Percentiles rank a stretch among this genome's conserved stretches.
Evolutionary conservation across 1,140 invertebrate genomes (phyloP).

Genomic region (Caenorhabditis inopinata): DNA sequence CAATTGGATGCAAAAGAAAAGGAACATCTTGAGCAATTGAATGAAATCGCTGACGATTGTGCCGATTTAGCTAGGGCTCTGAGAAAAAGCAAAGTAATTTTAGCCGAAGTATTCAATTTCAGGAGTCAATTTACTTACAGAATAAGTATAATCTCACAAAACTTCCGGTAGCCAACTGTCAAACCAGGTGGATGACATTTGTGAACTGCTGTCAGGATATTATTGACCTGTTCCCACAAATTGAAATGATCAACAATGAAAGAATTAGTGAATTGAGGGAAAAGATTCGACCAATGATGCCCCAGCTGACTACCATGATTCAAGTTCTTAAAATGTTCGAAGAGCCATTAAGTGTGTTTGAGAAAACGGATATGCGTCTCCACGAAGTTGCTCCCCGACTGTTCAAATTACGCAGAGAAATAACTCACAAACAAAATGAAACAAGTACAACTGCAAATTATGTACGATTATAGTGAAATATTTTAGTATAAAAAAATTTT

Average conservation of each 20-base stretch:
- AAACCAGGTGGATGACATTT: neutral
- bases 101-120: no score
- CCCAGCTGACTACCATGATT: neutral
- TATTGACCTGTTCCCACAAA: no score
- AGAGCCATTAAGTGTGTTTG: no score
- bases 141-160: neutral
- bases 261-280: no score
- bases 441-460: neutral
- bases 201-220: no score
- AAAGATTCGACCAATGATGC: neutral
- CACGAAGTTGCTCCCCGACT: no score
- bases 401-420: no score
- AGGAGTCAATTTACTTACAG: no score
- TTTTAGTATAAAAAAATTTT: neutral
- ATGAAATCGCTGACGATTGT: neutral
- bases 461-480: neutral
- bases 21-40: neutral
- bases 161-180: neutral
- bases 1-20: neutral
- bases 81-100: neutral
- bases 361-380: no score
- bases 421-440: no score
- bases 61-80: neutral
- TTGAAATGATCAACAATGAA: no score
- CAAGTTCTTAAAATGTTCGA: neutral